Evolutionary conservation across 2,113 vertebrate genomes (phyloP), one percentile per base, ranked within the genome.

Genomic region (Mastomys natalensis): DNA sequence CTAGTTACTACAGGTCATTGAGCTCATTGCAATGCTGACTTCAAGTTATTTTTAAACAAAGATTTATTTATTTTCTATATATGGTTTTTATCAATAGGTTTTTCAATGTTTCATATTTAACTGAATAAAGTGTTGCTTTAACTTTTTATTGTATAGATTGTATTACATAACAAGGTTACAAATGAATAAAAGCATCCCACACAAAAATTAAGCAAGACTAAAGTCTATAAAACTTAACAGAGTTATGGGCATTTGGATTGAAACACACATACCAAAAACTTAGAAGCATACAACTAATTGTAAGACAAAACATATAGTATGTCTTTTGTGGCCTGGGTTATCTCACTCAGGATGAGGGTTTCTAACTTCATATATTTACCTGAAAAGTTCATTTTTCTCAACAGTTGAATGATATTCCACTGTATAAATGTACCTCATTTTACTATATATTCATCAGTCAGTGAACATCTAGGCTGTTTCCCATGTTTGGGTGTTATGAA

Each of bases 11-110:
- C 60, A 86, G 16, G 62, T 94, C 24, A 88, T 31, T 72, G 55
- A 53, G 26, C 51, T 97, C 97, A 40, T 66, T 94, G 74, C 12
- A 93, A 31, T 68, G 17, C 2, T 74, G 5, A 16, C 13, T 68
- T 68, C 37, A 68, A 34, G 31, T 37, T 37, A 6, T 62, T 66
- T 37, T 68, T 34, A 64, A 64, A 31, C 26, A 64, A 64, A 64
- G 3, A 12, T 64, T 64, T 12, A 64, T 29, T 62, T 62, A 62
- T 62, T 62, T 9, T 55, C 53, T 55, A 3, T 55, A 55, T 55
- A 55, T 15, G 34, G 95, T 93, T 96, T 93, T 89, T 95, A 95
- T 95, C 96, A 77, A 78, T 40, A 91, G 13, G 78, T 90, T 68
- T 89, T 93, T 91, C 37, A 87, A 87, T 95, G 4, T 24, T 70